A percentile compares a stretch with the other conserved stretches of the same genome.
Conservation (phyloP, 2,113 vertebrate species). For the mouse (Mus musculus) region GRCm39 chr4:135001001-135001500, state of each 20-base stretch:
- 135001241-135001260: not conserved
- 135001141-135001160: not conserved
- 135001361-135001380: not conserved
- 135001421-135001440: not conserved
- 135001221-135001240: not conserved
- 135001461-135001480: not conserved
- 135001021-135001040: not conserved
- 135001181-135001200: not conserved
- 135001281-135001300: not conserved
- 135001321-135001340: not conserved
- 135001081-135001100: not conserved
- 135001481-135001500: not conserved
- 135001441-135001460: not conserved
- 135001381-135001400: too few species aligned
- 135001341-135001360: too few species aligned
- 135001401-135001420: not conserved
- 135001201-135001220: not conserved
- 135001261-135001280: not conserved
- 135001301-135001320: not conserved
- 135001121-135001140: conserved; percentile 16
- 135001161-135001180: not conserved
- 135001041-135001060: not conserved
- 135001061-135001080: not conserved
- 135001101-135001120: not conserved
- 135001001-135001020: not conserved